These are phyloP conservation scores for Onychomys leucogaster DNA, from an alignment of 2,797 vertebrate species.

Conservation along the genomic window DNA sequence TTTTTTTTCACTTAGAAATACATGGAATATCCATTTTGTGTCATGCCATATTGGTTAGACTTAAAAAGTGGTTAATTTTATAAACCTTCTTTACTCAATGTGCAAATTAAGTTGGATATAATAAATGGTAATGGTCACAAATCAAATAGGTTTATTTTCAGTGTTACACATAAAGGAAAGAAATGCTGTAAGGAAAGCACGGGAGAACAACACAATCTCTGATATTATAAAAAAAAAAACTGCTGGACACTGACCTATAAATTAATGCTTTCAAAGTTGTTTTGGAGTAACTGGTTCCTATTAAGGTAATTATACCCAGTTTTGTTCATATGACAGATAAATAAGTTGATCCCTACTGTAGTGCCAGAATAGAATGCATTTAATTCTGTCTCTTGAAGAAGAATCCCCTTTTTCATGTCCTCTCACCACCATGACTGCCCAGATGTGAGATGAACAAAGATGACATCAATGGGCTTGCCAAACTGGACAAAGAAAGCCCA, in stretches of 20 bases:
- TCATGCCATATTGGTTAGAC: not conserved
- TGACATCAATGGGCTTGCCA: not conserved
- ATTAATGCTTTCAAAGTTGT: not conserved
- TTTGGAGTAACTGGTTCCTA: not conserved
- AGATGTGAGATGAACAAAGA: not conserved
- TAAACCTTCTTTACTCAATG: not conserved
- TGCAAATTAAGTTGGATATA: conserved; percentile 13
- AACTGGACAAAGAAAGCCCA: not conserved
- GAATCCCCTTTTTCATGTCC: not conserved
- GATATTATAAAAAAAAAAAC: rapidly evolving
- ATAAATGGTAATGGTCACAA: not conserved
- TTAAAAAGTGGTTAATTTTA: not conserved
- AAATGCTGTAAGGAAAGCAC: not conserved
- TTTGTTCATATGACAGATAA: not conserved
- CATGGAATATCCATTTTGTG: not conserved
- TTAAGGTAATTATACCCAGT: not conserved
- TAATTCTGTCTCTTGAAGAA: not conserved
- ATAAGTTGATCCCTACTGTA: not conserved
- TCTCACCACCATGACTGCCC: not conserved
- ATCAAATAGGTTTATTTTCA: not conserved
- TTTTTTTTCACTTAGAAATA: conserved; percentile 29
- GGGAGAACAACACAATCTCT: not conserved
- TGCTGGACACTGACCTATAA: not conserved
- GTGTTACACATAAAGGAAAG: not conserved
- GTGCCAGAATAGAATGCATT: not conserved